Base-by-base conservation (phyloP, 2,797 vertebrate genomes). In the Macropodus opercularis region DNA sequence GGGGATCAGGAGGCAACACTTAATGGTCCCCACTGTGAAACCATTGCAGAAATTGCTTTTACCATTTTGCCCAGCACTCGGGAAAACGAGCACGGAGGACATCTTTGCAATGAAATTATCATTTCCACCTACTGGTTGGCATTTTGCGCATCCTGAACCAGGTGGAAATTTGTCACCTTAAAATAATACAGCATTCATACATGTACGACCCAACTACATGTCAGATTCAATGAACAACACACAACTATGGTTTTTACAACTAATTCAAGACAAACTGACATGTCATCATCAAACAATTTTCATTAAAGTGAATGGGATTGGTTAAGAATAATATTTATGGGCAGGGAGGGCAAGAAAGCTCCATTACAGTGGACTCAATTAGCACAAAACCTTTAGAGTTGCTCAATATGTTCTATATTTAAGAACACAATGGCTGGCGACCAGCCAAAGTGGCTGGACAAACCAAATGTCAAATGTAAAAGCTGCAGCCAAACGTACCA, bases 11-110 rank as follows among this genome's bases (percentile, higher is more conserved):
- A 72, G 46, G 70, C 42, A 51, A 67, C 40, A 65, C 60, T 63
- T 58, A n/a, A 14, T 3, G 50, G 53, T 61, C 35, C 50, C 65
- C n/a, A 34, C 64, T 68, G 70, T 40, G 60, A 70, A 72, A 69
- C 48, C 5, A 41, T 55, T 50, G 63, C 69, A 80, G 59, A 84
- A 79, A 83, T 61, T 42, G 70, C 64, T 80, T 87, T 83, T 72
- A 76, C 60, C 79, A 75, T 56, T 47, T 67, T 43, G 23, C 46
- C 38, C 49, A 46, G 57, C 72, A 29, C 60, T 65, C 58, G 3
- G 35, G 51, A 53, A 62, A 61, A 63, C 58, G 39, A 41, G 54
- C 48, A 69, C 43, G 54, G 19, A 69, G 52, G 49, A 22, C 51
- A 80, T 62, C 74, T 53, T 52, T 49, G 19, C 50, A 15, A 35